Conservation (phyloP, 2,797 vertebrate genomes). For the Cyclopterus lumpus region DNA sequence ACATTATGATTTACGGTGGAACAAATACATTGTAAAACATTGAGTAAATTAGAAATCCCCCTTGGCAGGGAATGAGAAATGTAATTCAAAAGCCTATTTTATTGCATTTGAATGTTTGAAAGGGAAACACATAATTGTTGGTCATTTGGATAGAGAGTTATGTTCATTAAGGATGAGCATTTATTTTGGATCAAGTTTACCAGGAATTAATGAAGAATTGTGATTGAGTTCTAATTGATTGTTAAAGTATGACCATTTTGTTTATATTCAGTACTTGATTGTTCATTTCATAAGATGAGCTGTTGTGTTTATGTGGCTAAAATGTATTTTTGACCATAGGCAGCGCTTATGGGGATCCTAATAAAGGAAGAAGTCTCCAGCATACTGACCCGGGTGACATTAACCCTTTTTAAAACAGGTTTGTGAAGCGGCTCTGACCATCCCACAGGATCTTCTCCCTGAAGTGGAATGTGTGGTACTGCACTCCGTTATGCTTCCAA, state of each 20-base stretch:
- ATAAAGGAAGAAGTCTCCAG: too few relatives aligned
- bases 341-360: too few relatives aligned
- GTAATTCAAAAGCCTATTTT: background rate
- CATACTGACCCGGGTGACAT: too few relatives aligned
- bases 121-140: background rate
- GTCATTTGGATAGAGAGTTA: background rate
- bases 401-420: too few relatives aligned
- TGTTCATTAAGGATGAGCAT: background rate
- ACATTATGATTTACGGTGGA: background rate
- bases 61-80: background rate
- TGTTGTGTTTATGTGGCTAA: background rate
- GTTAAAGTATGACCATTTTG: background rate
- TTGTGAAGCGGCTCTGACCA: too few relatives aligned
- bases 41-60: background rate
- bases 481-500: too few relatives aligned
- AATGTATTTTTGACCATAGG: background rate
- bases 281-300: background rate
- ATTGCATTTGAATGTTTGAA: background rate
- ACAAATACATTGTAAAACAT: background rate
- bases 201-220: background rate
- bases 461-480: too few relatives aligned
- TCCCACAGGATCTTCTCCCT: too few relatives aligned
- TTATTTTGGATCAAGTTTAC: background rate
- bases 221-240: background rate
- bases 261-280: background rate